Conservation (phyloP, 2,113 vertebrate genomes). For the Petroica traversi region DNA sequence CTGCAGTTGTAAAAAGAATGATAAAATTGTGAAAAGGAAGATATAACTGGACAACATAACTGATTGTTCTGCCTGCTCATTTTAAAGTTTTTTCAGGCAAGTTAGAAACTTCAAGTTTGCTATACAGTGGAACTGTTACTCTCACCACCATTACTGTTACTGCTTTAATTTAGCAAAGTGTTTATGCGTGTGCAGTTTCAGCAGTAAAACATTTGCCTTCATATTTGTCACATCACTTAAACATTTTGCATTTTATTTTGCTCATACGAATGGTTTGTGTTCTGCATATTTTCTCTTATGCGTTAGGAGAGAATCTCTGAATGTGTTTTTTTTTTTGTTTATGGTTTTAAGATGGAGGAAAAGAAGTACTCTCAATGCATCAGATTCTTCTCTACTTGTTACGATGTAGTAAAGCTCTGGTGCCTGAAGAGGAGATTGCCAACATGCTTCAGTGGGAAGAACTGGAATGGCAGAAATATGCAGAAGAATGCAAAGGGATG, state of each 20-base stretch:
- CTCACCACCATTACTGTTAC: neutral
- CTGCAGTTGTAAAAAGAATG: conserved; percentile 56
- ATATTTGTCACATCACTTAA: neutral
- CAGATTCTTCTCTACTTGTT: conserved; percentile 95
- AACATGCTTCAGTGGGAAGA: conserved; percentile 99
- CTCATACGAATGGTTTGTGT: neutral
- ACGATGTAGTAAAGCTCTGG: conserved; percentile 89
- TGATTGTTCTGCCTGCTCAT: neutral
- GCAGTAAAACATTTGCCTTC: conserved; percentile 31
- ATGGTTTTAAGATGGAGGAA: conserved; percentile 87
- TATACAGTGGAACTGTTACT: neutral
- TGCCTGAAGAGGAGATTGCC: conserved; percentile 95
- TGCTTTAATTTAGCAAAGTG: conserved; percentile 18
- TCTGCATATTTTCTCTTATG: neutral
- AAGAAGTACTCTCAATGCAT: conserved; percentile 98
- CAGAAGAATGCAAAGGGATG: conserved; percentile 99
- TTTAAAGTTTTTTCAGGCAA: conserved; percentile 44
- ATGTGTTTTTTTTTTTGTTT: neutral
- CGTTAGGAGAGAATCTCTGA: neutral
- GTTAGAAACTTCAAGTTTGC: neutral
- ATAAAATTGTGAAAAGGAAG: conserved; percentile 36
- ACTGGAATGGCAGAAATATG: conserved; percentile 97
- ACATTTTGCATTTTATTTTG: conserved; percentile 21
- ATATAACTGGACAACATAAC: neutral
- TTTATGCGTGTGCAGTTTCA: conserved; percentile 17